Evolutionary conservation across 1,140 invertebrate species (phyloP).

Genomic region (Diorhabda carinulata): DNA sequence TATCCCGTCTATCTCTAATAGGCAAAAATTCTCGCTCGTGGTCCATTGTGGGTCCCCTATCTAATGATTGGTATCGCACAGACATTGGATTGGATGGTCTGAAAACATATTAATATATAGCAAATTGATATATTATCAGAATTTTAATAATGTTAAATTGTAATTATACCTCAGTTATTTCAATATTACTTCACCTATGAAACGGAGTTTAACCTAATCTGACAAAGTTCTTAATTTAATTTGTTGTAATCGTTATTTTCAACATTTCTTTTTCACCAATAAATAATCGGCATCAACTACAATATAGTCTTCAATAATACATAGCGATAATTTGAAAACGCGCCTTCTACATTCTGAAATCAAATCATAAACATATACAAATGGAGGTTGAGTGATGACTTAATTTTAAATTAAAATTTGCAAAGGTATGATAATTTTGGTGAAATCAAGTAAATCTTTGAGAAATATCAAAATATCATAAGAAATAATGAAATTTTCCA

Average conservation of each 20-base stretch:
- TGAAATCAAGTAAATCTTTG: background rate
- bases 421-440: background rate
- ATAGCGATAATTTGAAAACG: too few species aligned
- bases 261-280: too few species aligned
- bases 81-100: conserved; percentile 55
- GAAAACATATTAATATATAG: conserved; percentile 6
- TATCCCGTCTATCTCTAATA: conserved; percentile 63
- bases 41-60: conserved; percentile 59
- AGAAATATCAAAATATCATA: background rate
- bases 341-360: too few species aligned
- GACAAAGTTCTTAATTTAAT: too few species aligned
- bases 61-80: conserved; percentile 71
- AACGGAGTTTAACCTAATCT: too few species aligned
- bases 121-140: conserved; percentile 37
- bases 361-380: too few species aligned
- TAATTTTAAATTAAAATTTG: background rate
- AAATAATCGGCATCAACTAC: too few species aligned
- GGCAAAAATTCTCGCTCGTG: conserved; percentile 78
- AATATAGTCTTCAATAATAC: too few species aligned
- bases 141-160: background rate
- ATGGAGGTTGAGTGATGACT: background rate
- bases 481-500: too few species aligned
- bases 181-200: too few species aligned
- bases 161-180: too few species aligned
- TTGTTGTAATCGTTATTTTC: too few species aligned